These are phyloP conservation scores for Ranitomeya variabilis DNA, from an alignment of 2,113 vertebrate genomes.

Conservation along the genomic window DNA sequence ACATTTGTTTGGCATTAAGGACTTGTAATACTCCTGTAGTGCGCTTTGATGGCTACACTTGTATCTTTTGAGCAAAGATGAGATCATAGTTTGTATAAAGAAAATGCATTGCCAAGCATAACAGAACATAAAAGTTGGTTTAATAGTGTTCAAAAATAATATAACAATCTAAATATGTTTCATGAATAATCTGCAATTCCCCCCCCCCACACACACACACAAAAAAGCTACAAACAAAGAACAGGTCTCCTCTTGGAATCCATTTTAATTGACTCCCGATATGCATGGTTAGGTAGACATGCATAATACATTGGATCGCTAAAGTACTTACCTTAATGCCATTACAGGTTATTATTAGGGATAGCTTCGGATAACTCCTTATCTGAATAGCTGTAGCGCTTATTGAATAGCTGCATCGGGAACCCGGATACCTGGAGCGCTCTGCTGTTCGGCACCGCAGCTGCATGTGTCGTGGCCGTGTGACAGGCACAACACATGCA, in stretches of 20 bases:
- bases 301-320: no score
- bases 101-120: conserved; percentile 75
- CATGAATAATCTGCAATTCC: not conserved
- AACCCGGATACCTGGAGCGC: no score
- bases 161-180: not conserved
- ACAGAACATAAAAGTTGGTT: conserved; percentile 57
- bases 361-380: no score
- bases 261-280: not conserved
- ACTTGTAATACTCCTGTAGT: conserved; percentile 72
- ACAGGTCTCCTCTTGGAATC: not conserved
- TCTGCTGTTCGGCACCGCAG: no score
- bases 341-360: no score
- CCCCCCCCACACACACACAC: no score
- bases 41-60: conserved; percentile 82
- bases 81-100: conserved; percentile 80
- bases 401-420: no score
- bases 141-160: conserved; percentile 2
- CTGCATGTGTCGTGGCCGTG: no score
- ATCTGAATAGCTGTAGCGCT: no score
- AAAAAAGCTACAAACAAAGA: not conserved
- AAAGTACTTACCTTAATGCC: no score
- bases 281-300: no score
- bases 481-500: no score
- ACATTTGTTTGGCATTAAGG: conserved; percentile 76
- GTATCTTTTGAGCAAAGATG: conserved; percentile 80